phyloP scores from a whole-genome alignment of 1,140 invertebrate species.

The Coptotermes formosanus region DNA sequence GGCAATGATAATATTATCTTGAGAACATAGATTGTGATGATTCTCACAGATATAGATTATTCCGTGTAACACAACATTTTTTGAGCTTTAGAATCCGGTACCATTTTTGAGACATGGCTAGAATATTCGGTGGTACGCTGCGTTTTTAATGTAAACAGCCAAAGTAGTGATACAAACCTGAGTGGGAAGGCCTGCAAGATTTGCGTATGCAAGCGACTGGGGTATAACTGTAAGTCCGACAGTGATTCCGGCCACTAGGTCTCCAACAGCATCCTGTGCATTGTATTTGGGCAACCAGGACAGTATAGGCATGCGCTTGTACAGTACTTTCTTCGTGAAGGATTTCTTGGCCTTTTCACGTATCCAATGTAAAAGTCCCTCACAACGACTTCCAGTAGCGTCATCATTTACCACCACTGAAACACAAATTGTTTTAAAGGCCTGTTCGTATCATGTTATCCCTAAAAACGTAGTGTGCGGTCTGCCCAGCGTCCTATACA shows the following conservation, averaged over 20 bases:
- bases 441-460: too few relatives aligned
- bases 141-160: too few relatives aligned
- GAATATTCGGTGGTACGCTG: too few relatives aligned
- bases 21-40: too few relatives aligned
- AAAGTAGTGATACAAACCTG: conserved; percentile 52
- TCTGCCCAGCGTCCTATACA: too few relatives aligned
- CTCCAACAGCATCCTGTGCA: conserved; percentile 58
- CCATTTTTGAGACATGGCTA: too few relatives aligned
- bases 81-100: too few relatives aligned
- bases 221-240: conserved; percentile 78
- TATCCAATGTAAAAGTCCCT: conserved; percentile 41
- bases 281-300: conserved; percentile 70
- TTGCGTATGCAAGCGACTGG: conserved; percentile 81
- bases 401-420: neutral
- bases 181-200: conserved; percentile 72
- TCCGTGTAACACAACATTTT: too few relatives aligned
- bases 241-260: conserved; percentile 83
- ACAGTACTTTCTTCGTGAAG: conserved; percentile 65
- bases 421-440: neutral
- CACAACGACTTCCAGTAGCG: neutral
- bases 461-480: too few relatives aligned
- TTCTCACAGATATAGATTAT: too few relatives aligned
- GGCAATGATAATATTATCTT: too few relatives aligned
- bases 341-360: conserved; percentile 43
- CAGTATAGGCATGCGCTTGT: conserved; percentile 68